Percentiles rank a stretch among this genome's conserved stretches.
Evolutionary conservation across 92 coral and sea anemone species (phyloP).

Genomic region (Montipora capitata): DNA sequence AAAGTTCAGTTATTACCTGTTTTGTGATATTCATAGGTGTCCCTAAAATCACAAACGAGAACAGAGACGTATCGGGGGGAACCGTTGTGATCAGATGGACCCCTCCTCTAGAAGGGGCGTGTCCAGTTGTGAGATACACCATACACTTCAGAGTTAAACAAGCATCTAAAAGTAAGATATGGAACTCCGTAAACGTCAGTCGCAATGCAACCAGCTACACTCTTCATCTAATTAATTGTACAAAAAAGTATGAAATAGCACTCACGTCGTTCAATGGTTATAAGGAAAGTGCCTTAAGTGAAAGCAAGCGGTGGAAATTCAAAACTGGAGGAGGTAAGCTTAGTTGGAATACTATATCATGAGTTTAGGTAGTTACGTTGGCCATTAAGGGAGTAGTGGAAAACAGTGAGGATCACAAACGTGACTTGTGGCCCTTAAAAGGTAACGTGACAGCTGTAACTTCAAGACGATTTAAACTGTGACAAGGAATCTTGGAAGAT

Average conservation of each 20-base stretch:
- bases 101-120: constrained; percentile 26
- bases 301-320: background rate
- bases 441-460: background rate
- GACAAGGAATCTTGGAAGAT: background rate
- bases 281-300: background rate
- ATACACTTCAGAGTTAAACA: constrained; percentile 11
- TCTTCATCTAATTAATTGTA: background rate
- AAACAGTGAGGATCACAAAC: background rate
- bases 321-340: constrained; percentile 1
- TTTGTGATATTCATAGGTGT: constrained; percentile 4
- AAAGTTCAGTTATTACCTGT: background rate
- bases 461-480: background rate
- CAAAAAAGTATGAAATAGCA: background rate
- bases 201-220: background rate
- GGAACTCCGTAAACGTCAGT: background rate
- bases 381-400: background rate
- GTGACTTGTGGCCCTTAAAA: background rate
- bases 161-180: background rate
- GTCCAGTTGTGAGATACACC: constrained; percentile 2
- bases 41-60: background rate
- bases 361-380: background rate
- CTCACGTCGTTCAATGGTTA: background rate
- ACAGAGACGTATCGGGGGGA: background rate
- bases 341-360: background rate
- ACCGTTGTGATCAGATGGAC: background rate